A percentile compares a stretch with the other conserved stretches of the same genome.
These are phyloP conservation scores for Ormyrus thymus DNA, from an alignment of 2,888 invertebrate genomes.

Conservation along the genomic window DNA sequence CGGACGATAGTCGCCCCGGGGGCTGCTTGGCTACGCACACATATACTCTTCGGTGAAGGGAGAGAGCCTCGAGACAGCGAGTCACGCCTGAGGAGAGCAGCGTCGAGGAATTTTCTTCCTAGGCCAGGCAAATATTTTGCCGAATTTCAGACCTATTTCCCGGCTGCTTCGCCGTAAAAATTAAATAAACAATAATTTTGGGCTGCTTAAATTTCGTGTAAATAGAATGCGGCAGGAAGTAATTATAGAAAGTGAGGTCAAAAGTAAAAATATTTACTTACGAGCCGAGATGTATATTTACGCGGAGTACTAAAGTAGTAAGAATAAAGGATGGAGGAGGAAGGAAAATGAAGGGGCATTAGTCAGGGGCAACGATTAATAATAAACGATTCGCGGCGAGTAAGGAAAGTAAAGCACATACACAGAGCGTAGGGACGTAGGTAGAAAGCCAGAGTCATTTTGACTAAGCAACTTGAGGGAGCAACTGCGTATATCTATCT, in stretches of 20 bases:
- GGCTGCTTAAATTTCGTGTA: no score
- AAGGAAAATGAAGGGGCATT: neutral
- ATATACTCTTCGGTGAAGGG: neutral
- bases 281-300: neutral
- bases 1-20: constrained; percentile 46
- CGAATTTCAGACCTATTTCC: no score
- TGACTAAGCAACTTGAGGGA: constrained; percentile 50
- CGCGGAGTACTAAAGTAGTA: neutral
- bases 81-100: neutral
- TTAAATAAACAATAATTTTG: no score
- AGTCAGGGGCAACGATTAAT: neutral
- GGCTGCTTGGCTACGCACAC: constrained; percentile 7
- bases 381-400: constrained; percentile 11
- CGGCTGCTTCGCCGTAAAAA: no score
- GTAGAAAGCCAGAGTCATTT: constrained; percentile 47
- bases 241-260: neutral
- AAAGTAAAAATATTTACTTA: neutral
- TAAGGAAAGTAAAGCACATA: neutral
- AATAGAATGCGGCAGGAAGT: no score
- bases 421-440: neutral
- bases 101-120: neutral
- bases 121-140: no score
- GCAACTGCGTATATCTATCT: constrained; percentile 34
- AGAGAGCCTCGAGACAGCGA: neutral
- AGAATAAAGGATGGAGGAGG: neutral